Evolutionary conservation across 2,888 invertebrate genomes (phyloP).

Genomic region (Lissocephala sabroskyi): DNA sequence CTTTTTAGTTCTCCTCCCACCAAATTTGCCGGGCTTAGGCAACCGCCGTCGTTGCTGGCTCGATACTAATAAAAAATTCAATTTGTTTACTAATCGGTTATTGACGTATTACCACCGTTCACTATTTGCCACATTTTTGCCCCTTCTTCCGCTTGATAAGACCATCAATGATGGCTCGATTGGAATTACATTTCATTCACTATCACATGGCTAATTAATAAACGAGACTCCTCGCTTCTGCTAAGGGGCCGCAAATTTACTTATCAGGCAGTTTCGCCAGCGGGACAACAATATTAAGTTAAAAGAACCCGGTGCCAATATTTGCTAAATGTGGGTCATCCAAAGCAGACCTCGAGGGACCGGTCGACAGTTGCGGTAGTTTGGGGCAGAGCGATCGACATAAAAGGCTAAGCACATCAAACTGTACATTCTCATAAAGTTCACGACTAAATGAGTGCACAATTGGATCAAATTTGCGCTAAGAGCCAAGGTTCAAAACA

Average conservation of each 20-base stretch:
- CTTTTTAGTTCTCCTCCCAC: conserved; percentile 30
- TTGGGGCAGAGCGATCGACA: conserved; percentile 34
- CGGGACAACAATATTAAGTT: conserved; percentile 15
- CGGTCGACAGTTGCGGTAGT: not conserved
- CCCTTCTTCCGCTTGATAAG: too few relatives aligned
- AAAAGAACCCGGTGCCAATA: too few relatives aligned
- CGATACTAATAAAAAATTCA: conserved; percentile 67
- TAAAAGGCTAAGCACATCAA: conserved; percentile 67
- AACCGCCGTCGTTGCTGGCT: conserved; percentile 29
- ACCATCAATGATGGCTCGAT: too few relatives aligned
- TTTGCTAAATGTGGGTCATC: conserved; percentile 59
- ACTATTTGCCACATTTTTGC: too few relatives aligned
- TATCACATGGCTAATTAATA: too few relatives aligned
- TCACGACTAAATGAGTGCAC: conserved; percentile 67
- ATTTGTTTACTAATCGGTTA: conserved; percentile 66
- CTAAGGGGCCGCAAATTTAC: conserved; percentile 19
- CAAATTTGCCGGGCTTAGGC: conserved; percentile 4
- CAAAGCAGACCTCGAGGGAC: conserved; percentile 39
- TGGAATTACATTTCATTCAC: too few relatives aligned
- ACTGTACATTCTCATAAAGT: conserved; percentile 66
- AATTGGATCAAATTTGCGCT: conserved; percentile 69
- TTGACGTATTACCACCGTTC: conserved; percentile 66
- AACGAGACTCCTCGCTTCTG: too few relatives aligned
- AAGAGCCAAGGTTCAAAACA: conserved; percentile 26
- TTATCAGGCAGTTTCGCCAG: conserved; percentile 5